Base-by-base conservation (phyloP, 2,797 vertebrate genomes). In the Brachyrhaphis roseni region DNA sequence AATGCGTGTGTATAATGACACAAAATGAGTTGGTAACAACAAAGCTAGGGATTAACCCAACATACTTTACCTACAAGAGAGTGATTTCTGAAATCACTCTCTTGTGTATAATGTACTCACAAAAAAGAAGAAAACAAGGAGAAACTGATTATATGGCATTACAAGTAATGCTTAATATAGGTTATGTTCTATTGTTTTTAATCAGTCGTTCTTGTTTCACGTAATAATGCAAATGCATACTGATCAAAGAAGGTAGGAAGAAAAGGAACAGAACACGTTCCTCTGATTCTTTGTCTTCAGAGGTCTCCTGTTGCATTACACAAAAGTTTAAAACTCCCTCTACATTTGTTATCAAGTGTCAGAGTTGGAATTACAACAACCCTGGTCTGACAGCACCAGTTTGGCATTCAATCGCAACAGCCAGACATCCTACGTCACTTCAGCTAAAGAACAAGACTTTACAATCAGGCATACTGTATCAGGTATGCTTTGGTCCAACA, bases 381-480 rank as follows among this genome's bases (percentile, higher is more conserved):
- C 59, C 53, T 74, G 15, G 23, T 86, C 79, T 76, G 55, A 74
- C 75, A 74, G 72, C 47, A 71, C 64, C 23, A 47, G 78, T 76
- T 77, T 80, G 51, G 46, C 75, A 4, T 85, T 80, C 1, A 46
- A 75, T 81, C 75, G 78, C 39, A 26, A 76, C 43, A 68, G 82
- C 64, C 89, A 90, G 87, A 91, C 82, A 4, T 84, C 78, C 92
- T 90, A 86, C 71, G 76, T 92, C 86, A 90, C 91, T 74, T 79
- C 78, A 71, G 64, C 86, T 81, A 84, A 90, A 86, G 85, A 88
- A 80, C 83, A 80, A 53, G 83, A 78, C 81, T 59, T 86, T 51
- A 90, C 91, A 83, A 88, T 88, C 89, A 80, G 81, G 90, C 89
- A 79, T 83, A 82, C 70, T 86, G 92, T 95, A 94, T 95, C 95